Conservation (phyloP, 2,797 vertebrate genomes). For the Acomys russatus region DNA sequence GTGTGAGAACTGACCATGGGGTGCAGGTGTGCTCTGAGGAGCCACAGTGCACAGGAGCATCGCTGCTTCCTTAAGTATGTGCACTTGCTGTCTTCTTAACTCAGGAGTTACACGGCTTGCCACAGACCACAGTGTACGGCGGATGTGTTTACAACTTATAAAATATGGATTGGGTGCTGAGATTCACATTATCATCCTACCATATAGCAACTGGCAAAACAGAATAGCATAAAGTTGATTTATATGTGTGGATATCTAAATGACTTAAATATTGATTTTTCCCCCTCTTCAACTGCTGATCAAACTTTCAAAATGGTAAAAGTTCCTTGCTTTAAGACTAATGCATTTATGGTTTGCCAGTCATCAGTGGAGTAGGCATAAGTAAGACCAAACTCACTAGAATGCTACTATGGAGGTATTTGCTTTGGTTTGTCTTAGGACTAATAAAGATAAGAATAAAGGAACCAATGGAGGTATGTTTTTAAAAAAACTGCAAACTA, state of each 20-base stretch:
- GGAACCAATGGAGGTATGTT: background rate
- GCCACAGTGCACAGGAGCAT: background rate
- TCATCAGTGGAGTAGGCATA: background rate
- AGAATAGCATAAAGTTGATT: constrained; percentile 52
- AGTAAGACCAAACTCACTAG: background rate
- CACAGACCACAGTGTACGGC: background rate
- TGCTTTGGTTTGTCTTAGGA: constrained; percentile 40
- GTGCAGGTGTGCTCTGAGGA: background rate
- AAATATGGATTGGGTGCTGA: constrained; percentile 48
- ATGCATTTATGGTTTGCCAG: constrained; percentile 16
- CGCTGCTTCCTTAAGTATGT: constrained; percentile 8
- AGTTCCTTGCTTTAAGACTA: constrained; percentile 60
- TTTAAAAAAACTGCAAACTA: background rate
- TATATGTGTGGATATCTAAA: constrained; percentile 62
- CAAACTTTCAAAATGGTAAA: constrained; percentile 55
- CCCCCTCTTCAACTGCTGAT: background rate
- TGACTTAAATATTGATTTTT: constrained; percentile 66
- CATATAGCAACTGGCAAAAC: constrained; percentile 51
- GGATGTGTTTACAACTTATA: constrained; percentile 60
- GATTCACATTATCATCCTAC: constrained; percentile 50
- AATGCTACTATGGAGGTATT: background rate
- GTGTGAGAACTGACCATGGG: background rate
- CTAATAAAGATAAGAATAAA: constrained; percentile 48
- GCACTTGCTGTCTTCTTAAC: background rate
- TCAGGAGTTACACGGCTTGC: background rate